phyloP scores from a whole-genome alignment of 2,797 vertebrate genomes.

The Tenualosa ilisha region DNA sequence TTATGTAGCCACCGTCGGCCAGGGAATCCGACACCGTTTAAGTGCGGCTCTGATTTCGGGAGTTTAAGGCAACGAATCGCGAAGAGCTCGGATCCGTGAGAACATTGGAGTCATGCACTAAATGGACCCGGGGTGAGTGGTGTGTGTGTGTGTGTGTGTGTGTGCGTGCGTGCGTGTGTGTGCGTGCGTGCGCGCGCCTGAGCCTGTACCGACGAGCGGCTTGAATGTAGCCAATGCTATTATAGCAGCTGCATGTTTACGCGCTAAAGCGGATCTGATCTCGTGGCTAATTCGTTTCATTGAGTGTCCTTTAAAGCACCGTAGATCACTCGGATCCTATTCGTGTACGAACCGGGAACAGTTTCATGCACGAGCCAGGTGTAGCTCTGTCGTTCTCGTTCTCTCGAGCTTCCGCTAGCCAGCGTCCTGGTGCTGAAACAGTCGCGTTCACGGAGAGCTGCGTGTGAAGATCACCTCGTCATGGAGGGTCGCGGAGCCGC shows the following conservation, averaged over 20 bases:
- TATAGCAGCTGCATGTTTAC: not conserved
- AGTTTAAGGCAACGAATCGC: constrained; percentile 2
- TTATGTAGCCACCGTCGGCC: constrained; percentile 29
- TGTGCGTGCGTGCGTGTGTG: constrained; percentile 19
- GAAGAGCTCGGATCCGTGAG: constrained; percentile 39
- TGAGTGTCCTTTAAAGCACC: not conserved
- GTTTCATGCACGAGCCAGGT: not conserved
- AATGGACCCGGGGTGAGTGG: constrained; percentile 63
- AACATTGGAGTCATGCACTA: constrained; percentile 55
- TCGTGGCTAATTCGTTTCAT: not conserved
- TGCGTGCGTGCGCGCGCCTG: constrained; percentile 4
- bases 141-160: constrained; percentile 11
- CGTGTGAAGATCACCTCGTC: not conserved
- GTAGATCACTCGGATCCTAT: not conserved
- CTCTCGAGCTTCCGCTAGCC: constrained; percentile 31
- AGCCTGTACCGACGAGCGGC: not conserved
- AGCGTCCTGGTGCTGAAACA: constrained; percentile 13
- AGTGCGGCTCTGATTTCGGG: constrained; percentile 22
- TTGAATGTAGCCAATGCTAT: not conserved
- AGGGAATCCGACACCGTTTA: constrained; percentile 28
- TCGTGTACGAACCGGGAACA: not conserved
- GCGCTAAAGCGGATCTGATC: not conserved
- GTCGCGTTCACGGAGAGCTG: not conserved
- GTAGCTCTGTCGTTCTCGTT: not conserved
- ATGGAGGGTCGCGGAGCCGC: not conserved